Conservation (phyloP, 2,888 invertebrate species). For the Mechanitis mazaeus region DNA sequence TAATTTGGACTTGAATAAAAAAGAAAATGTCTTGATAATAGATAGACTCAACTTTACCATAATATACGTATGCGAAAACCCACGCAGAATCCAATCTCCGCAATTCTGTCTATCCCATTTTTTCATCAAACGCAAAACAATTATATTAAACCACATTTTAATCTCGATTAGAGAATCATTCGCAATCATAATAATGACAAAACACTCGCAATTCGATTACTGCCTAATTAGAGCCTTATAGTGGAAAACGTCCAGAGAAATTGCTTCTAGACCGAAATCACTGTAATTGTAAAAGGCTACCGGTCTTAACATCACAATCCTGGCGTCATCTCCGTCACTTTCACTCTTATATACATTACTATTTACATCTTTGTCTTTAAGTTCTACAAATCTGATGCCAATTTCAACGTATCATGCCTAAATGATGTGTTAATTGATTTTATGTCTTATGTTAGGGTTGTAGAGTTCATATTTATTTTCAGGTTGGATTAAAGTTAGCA, state of each 20-base stretch:
- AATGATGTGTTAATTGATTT: constrained; percentile 9
- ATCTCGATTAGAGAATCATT: constrained; percentile 53
- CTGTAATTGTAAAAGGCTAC: constrained; percentile 66
- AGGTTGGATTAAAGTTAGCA: constrained; percentile 9
- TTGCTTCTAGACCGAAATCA: constrained; percentile 56
- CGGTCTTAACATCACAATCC: constrained; percentile 58
- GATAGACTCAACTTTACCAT: too few relatives aligned
- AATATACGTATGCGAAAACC: neutral
- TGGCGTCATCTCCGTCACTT: constrained; percentile 55
- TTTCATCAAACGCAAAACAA: constrained; percentile 20
- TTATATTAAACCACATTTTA: constrained; percentile 31
- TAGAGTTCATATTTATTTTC: constrained; percentile 13
- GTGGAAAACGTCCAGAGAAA: constrained; percentile 60
- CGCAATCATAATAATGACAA: constrained; percentile 65
- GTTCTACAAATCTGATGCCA: constrained; percentile 20
- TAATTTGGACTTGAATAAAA: too few relatives aligned
- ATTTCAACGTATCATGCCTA: constrained; percentile 16
- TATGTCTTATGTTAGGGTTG: neutral
- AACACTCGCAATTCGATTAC: constrained; percentile 66
- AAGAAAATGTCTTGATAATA: too few relatives aligned
- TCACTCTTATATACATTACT: constrained; percentile 35
- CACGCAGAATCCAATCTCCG: constrained; percentile 17
- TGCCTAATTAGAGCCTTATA: constrained; percentile 62
- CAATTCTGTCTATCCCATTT: constrained; percentile 23
- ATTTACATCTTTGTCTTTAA: constrained; percentile 39